Evolutionary conservation across 2,113 vertebrate genomes (phyloP).

Genomic region (Fulmarus glacialis): DNA sequence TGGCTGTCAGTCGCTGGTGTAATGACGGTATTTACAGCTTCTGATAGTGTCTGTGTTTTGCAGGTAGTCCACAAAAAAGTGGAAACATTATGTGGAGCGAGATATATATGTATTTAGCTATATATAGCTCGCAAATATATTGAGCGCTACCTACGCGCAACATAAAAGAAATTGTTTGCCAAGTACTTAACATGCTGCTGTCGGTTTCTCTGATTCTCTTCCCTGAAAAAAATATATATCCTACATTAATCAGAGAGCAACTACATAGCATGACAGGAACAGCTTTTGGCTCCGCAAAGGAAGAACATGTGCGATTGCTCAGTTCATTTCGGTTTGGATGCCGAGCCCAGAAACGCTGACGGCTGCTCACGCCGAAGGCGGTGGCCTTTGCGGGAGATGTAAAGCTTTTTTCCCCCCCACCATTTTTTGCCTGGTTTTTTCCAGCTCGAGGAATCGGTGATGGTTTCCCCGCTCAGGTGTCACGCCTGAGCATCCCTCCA

Average conservation of each 20-base stretch:
- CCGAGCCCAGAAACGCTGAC: neutral
- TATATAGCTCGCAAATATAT: neutral
- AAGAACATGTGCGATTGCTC: neutral
- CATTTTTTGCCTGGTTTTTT: neutral
- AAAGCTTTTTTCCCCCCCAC: neutral
- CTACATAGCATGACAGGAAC: neutral
- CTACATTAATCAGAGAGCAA: neutral
- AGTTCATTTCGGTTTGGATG: neutral
- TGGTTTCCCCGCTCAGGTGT: neutral
- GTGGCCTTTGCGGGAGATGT: neutral
- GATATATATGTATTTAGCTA: neutral
- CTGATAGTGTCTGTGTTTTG: neutral
- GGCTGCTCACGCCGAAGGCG: neutral
- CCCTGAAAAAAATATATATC: neutral
- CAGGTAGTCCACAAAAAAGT: conserved; percentile 15
- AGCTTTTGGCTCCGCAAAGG: neutral
- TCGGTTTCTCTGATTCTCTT: neutral
- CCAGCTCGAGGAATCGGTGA: neutral
- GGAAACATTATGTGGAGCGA: neutral
- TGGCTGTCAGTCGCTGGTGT: neutral
- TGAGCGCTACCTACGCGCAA: neutral
- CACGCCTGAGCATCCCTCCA: neutral
- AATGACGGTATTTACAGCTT: neutral
- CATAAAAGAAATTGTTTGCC: neutral
- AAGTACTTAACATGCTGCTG: neutral